phyloP scores from a whole-genome alignment of 2,888 invertebrate genomes.

The Teinopalpus imperialis region DNA sequence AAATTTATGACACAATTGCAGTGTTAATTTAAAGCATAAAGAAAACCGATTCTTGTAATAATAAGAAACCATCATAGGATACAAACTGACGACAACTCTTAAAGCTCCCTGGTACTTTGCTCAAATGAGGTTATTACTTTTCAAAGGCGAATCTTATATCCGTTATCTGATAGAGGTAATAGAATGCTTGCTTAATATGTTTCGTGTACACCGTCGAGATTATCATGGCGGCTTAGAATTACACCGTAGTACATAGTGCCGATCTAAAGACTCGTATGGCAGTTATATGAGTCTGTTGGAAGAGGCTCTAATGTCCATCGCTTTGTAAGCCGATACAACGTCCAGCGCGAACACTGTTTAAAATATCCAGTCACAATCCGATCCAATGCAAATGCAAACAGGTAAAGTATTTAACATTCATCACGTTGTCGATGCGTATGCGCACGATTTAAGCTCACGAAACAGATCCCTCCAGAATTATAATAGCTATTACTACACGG shows the following conservation, averaged over 20 bases:
- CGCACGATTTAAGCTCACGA: slow-evolving; percentile 25
- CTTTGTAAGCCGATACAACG: slow-evolving; percentile 10
- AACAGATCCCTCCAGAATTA: slow-evolving; percentile 20
- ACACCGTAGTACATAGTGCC: slow-evolving; percentile 5
- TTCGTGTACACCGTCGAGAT: slow-evolving; percentile 20
- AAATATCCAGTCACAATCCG: slow-evolving; percentile 19
- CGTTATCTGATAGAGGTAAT: slow-evolving; percentile 26
- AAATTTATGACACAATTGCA: slow-evolving; percentile 12
- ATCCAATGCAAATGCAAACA: slow-evolving; percentile 24
- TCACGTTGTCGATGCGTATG: slow-evolving; percentile 22
- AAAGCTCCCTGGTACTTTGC: slow-evolving; percentile 15
- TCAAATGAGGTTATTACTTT: slow-evolving; percentile 21
- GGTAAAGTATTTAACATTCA: slow-evolving; percentile 24
- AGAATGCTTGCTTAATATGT: slow-evolving; percentile 26
- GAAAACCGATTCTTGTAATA: slow-evolving; percentile 5
- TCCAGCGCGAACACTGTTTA: slow-evolving; percentile 16
- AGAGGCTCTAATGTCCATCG: slow-evolving; percentile 8
- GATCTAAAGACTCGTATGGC: slow-evolving; percentile 15
- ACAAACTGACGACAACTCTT: slow-evolving; percentile 9
- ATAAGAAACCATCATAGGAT: slow-evolving; percentile 11
- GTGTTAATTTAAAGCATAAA: slow-evolving; percentile 12
- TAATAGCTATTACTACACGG: slow-evolving; percentile 19
- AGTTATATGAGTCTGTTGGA: slow-evolving; percentile 16
- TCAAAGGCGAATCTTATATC: slow-evolving; percentile 19
- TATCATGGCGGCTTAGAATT: slow-evolving; percentile 19